Conservation (phyloP, 2,888 invertebrate species). For the Phalera bucephala region DNA sequence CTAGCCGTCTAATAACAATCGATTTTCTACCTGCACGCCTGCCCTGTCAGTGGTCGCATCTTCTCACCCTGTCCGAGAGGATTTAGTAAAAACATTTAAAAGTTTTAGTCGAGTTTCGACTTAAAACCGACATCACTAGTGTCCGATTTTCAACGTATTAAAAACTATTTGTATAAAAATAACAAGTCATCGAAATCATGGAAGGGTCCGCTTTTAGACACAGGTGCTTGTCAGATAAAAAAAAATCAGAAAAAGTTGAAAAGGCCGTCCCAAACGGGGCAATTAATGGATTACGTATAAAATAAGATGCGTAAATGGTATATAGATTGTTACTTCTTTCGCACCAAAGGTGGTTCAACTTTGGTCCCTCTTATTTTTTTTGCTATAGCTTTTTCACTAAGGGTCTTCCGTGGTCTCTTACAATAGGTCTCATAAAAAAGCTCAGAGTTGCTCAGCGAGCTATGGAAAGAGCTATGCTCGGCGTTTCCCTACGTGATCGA, state of each 20-base stretch:
- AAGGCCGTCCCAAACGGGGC: slow-evolving; percentile 51
- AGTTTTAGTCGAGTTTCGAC: slow-evolving; percentile 6
- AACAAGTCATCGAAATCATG: slow-evolving; percentile 72
- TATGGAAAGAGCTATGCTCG: no score
- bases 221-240: slow-evolving; percentile 61
- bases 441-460: no score
- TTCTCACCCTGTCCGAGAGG: slow-evolving; percentile 58
- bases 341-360: slow-evolving; percentile 21
- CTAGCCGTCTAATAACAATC: slow-evolving; percentile 62
- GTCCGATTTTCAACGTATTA: slow-evolving; percentile 10
- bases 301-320: slow-evolving; percentile 57
- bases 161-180: slow-evolving; percentile 55
- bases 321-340: slow-evolving; percentile 36
- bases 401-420: no score
- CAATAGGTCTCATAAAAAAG: no score
- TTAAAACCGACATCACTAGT: not conserved
- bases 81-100: slow-evolving; percentile 42
- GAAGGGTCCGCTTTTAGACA: slow-evolving; percentile 55
- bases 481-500: no score
- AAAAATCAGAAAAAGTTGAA: slow-evolving; percentile 47
- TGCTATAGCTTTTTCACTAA: slow-evolving; percentile 3
- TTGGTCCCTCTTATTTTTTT: slow-evolving; percentile 5
- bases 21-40: slow-evolving; percentile 72
- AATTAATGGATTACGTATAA: slow-evolving; percentile 70
- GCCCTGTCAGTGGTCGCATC: slow-evolving; percentile 59